Percentiles rank a stretch among this genome's conserved stretches.
Conservation (phyloP, 1,140 invertebrate species). For the Cataglyphis hispanica region DNA sequence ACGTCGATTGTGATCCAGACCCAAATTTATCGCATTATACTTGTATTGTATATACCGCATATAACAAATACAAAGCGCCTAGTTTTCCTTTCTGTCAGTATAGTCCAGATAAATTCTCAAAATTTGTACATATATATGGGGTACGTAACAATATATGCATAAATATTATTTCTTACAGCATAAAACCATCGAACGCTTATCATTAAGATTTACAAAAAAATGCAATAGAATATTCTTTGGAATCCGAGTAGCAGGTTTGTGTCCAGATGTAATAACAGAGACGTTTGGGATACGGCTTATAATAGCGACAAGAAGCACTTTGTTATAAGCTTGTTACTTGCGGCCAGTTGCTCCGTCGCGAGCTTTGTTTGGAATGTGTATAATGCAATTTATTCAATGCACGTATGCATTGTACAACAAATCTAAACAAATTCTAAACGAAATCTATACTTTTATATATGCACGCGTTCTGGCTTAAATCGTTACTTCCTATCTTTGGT, state of each 20-base stretch:
- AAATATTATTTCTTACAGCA: conserved; percentile 12
- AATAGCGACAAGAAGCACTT: conserved; percentile 37
- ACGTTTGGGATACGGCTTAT: neutral
- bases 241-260: conserved; percentile 42
- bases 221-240: conserved; percentile 59
- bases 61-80: neutral
- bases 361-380: conserved; percentile 44
- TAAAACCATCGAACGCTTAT: conserved; percentile 13
- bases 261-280: neutral
- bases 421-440: conserved; percentile 16
- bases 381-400: neutral
- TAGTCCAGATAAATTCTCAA: conserved; percentile 32
- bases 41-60: conserved; percentile 17
- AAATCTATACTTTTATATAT: neutral
- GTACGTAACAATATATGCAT: neutral
- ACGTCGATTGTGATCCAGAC: neutral
- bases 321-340: conserved; percentile 9
- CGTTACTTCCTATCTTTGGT: conserved; percentile 33
- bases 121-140: conserved; percentile 12
- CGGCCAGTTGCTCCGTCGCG: neutral
- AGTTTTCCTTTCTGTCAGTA: neutral
- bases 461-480: conserved; percentile 13
- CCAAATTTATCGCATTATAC: conserved; percentile 4
- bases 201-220: conserved; percentile 45
- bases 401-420: neutral